Conservation (phyloP, 2,797 vertebrate genomes). For the Takifugu ocellatus region DNA sequence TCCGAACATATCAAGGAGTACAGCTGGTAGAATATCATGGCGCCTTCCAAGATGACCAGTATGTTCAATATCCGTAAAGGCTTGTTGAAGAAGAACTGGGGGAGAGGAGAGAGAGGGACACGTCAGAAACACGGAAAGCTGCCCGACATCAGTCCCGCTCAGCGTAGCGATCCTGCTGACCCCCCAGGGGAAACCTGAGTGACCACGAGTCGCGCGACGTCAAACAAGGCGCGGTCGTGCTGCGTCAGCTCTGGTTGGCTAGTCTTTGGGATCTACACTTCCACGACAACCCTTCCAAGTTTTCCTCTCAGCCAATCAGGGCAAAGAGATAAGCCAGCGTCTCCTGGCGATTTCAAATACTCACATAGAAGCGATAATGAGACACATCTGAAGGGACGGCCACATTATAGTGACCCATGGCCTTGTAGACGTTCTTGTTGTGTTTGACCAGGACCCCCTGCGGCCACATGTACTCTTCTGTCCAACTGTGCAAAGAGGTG, state of each 20-base stretch:
- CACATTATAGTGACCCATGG: slow-evolving; percentile 96
- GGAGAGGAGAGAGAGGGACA: slow-evolving; percentile 11
- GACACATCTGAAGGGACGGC: slow-evolving; percentile 97
- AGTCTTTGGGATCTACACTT: no score
- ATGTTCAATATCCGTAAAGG: slow-evolving; percentile 97
- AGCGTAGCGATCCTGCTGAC: no score
- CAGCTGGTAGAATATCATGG: slow-evolving; percentile 96
- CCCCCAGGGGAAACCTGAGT: no score
- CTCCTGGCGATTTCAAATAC: slow-evolving; percentile 39
- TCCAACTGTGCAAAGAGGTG: slow-evolving; percentile 82
- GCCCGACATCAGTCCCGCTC: no score
- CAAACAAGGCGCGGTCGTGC: no score
- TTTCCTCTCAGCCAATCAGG: no score
- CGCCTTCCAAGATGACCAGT: slow-evolving; percentile 92
- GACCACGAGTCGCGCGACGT: no score
- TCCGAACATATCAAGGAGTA: slow-evolving; percentile 94
- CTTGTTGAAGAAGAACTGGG: slow-evolving; percentile 98
- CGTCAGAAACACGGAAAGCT: neutral
- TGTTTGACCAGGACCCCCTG: slow-evolving; percentile 97
- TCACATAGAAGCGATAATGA: slow-evolving; percentile 98
- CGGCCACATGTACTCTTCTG: slow-evolving; percentile 98
- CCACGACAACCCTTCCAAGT: no score
- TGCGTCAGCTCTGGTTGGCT: no score
- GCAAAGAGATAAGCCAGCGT: no score
- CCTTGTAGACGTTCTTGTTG: slow-evolving; percentile 98